phyloP scores from a whole-genome alignment of 2,797 vertebrate genomes.

The Agapornis canus region DNA sequence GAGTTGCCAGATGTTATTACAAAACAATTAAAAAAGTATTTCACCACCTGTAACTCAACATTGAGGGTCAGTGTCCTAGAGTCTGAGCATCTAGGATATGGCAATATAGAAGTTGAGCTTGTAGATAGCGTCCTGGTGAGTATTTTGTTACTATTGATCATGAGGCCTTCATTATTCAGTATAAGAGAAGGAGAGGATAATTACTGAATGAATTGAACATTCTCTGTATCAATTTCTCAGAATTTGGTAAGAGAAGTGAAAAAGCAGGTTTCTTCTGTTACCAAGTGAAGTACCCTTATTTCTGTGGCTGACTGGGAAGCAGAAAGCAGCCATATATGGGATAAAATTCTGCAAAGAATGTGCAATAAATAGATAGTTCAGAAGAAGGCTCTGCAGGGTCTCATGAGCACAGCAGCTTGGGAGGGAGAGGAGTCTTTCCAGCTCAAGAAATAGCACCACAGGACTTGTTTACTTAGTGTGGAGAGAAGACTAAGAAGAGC shows the following conservation, averaged over 20 bases:
- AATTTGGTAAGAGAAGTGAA: background rate
- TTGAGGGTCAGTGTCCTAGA: background rate
- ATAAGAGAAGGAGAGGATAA: background rate
- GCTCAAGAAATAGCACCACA: background rate
- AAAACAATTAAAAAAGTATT: background rate
- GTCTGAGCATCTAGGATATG: background rate
- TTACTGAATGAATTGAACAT: background rate
- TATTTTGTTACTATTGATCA: background rate
- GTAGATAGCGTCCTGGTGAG: background rate
- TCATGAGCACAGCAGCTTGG: background rate
- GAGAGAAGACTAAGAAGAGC: background rate
- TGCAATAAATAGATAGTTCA: conserved; percentile 33
- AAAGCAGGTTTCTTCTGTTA: background rate
- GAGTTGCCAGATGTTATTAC: background rate
- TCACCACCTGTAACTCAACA: background rate
- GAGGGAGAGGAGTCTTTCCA: background rate
- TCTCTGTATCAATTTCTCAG: background rate
- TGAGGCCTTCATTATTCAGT: background rate
- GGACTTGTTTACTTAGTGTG: background rate
- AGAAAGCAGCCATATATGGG: conserved; percentile 26
- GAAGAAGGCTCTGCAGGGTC: background rate
- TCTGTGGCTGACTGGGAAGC: background rate
- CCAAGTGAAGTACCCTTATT: background rate
- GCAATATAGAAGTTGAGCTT: background rate
- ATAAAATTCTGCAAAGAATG: conserved; percentile 26